Percentiles rank a stretch among this genome's conserved stretches.
Evolutionary conservation across 2,797 vertebrate genomes (phyloP).

Genomic region (Etheostoma nigrum): DNA sequence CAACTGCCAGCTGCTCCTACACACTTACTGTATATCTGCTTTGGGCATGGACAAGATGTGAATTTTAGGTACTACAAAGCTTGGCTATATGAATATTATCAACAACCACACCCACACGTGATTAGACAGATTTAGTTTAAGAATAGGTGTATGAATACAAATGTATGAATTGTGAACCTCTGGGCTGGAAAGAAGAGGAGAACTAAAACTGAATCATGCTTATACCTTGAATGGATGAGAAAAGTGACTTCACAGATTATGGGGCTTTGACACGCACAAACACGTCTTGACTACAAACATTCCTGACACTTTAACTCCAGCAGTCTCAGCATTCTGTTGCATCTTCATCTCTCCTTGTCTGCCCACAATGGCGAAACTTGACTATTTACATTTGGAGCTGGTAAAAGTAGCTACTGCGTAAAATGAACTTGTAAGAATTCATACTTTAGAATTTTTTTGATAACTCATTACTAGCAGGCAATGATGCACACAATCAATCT

Average conservation of each 20-base stretch:
- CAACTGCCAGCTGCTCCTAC: not conserved
- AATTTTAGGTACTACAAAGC: not conserved
- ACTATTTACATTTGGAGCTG: not conserved
- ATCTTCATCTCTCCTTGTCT: not conserved
- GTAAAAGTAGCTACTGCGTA: not conserved
- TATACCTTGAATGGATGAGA: slow-evolving; percentile 10
- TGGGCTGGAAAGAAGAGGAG: not conserved
- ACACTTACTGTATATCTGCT: not conserved
- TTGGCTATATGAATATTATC: not conserved
- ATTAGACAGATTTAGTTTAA: not conserved
- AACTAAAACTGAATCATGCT: slow-evolving; percentile 7
- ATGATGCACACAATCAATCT: not conserved
- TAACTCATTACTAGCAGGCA: not conserved
- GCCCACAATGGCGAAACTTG: not conserved
- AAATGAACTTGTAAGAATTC: not conserved
- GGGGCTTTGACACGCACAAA: slow-evolving; percentile 51
- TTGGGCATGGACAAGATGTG: not conserved
- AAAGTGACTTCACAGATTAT: slow-evolving; percentile 45
- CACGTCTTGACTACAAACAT: slow-evolving; percentile 55
- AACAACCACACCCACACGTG: not conserved
- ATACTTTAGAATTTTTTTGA: not conserved
- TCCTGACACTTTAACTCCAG: slow-evolving; percentile 52
- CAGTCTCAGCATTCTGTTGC: slow-evolving; percentile 8
- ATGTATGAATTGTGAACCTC: not conserved
- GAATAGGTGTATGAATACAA: not conserved